A percentile compares a stretch with the other conserved stretches of the same genome.
phyloP scores from a whole-genome alignment of 2,113 vertebrate species.

The Atractosteus spatula region DNA sequence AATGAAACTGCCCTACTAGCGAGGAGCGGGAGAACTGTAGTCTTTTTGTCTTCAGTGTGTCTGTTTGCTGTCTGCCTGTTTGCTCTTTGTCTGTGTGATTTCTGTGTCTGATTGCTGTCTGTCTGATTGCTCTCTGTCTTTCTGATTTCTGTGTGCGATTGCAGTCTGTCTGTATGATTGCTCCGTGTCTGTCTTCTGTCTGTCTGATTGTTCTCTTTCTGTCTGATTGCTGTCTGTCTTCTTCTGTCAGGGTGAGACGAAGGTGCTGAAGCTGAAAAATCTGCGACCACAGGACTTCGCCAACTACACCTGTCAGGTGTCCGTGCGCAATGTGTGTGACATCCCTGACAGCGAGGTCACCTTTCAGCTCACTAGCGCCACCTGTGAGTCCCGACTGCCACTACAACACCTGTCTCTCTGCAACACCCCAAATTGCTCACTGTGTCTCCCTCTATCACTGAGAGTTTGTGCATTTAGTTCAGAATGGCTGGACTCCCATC shows the following conservation, averaged over 20 bases:
- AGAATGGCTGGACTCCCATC: no score
- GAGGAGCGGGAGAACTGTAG: no score
- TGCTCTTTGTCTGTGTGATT: no score
- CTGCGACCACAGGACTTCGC: constrained; percentile 89
- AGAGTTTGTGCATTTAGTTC: no score
- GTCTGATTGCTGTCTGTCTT: background rate
- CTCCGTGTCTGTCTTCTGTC: constrained; percentile 9
- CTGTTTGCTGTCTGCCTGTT: no score
- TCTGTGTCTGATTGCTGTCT: no score
- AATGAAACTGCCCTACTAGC: no score
- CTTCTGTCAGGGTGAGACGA: constrained; percentile 85
- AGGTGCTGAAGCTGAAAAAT: constrained; percentile 96
- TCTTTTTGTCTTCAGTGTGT: no score
- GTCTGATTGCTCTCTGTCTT: no score
- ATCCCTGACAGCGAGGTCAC: constrained; percentile 90
- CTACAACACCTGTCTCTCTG: background rate
- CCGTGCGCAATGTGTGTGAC: constrained; percentile 91
- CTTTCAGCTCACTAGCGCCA: constrained; percentile 90
- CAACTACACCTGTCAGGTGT: constrained; percentile 94
- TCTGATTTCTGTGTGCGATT: constrained; percentile 12
- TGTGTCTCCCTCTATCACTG: background rate
- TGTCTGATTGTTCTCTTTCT: background rate
- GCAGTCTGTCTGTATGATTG: constrained; percentile 14
- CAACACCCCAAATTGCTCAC: background rate
- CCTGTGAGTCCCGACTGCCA: constrained; percentile 65